Percentiles rank a stretch among this genome's conserved stretches.
Conservation (phyloP, 2,797 vertebrate genomes). For the Acipenser oxyrinchus region DNA sequence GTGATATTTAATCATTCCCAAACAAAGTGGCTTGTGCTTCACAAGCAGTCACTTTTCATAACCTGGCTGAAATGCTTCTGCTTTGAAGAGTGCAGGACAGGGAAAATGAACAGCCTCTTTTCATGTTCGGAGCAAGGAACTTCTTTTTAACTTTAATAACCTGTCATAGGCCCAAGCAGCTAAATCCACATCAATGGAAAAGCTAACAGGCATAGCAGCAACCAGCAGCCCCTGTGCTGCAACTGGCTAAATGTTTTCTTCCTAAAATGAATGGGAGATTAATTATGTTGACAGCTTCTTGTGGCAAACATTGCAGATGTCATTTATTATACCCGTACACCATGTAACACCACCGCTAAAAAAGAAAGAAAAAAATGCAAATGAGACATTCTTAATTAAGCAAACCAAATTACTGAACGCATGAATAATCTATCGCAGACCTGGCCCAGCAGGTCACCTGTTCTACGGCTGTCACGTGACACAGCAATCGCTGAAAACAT, state of each 20-base stretch:
- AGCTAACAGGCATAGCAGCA: slow-evolving; percentile 18
- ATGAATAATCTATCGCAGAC: slow-evolving; percentile 56
- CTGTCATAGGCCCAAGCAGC: background rate
- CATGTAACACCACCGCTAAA: slow-evolving; percentile 36
- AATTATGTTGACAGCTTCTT: slow-evolving; percentile 50
- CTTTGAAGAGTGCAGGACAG: background rate
- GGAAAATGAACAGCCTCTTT: background rate
- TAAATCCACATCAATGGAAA: slow-evolving; percentile 16
- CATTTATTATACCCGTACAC: slow-evolving; percentile 50
- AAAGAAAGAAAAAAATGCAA: slow-evolving; percentile 46
- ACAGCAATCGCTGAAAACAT: slow-evolving; percentile 41
- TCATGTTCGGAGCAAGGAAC: background rate
- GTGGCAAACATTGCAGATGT: slow-evolving; percentile 41
- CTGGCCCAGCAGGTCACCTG: slow-evolving; percentile 37
- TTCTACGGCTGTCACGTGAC: slow-evolving; percentile 40
- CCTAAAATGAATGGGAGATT: slow-evolving; percentile 44
- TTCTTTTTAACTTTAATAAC: slow-evolving; percentile 11
- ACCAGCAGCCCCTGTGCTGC: slow-evolving; percentile 5
- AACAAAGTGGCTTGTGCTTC: too few relatives aligned
- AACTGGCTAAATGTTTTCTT: slow-evolving; percentile 26
- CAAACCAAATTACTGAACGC: slow-evolving; percentile 48
- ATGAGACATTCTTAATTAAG: slow-evolving; percentile 57
- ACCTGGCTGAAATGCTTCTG: too few relatives aligned
- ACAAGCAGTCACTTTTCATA: too few relatives aligned
- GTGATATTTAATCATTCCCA: too few relatives aligned